Base-by-base conservation (phyloP, 2,113 vertebrate genomes). In the Muntiacus muntjak region DNA sequence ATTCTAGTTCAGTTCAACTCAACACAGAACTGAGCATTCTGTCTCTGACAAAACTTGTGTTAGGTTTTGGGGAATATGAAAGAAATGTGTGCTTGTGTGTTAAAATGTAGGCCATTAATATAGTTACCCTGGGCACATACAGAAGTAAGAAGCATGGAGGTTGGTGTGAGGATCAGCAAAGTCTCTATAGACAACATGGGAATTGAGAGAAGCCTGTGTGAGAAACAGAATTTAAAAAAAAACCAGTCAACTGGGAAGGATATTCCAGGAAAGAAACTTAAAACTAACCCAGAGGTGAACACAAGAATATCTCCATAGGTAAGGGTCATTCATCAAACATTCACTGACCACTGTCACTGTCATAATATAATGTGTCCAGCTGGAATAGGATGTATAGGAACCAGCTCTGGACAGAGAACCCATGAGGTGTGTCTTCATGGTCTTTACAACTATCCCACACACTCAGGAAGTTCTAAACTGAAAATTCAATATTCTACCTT, bases 281-380 rank as follows among this genome's bases (percentile, higher is more conserved):
- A 79, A 16, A 58, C 1, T n/a, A 55, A 55, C 2, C 60, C 10
- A 11, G 17, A 45, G 15, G 55, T 43, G 2, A 8, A 1, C 13
- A 16, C 2, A 13, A 40, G 16, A 0, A 5, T 3, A n/a, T 47
- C 7, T 3, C 5, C 36, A 3, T 1, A 30, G 23, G 4, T 6
- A 79, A 25, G 54, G 58, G 25, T 60, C 58, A 60, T 30, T 60
- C 58, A 55, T 67, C 13, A 52, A 40, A 74, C 23, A 57, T 81
- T 23, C 23, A n/a, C 33, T 47, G 81, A 33, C 30, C 83, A 47
- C 10, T 13, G 9, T 23, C 28, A 26, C 11, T 64, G 62, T n/a
- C 15, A 64, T 13, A 28, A 25, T 7, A 8, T 8, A 23, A 14
- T 0, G 21, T 4, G 36, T 15, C 1, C 28, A 0, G 0, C 25